These are phyloP conservation scores for Zosterops lateralis DNA, from an alignment of 2,113 vertebrate genomes.

Conservation along the genomic window DNA sequence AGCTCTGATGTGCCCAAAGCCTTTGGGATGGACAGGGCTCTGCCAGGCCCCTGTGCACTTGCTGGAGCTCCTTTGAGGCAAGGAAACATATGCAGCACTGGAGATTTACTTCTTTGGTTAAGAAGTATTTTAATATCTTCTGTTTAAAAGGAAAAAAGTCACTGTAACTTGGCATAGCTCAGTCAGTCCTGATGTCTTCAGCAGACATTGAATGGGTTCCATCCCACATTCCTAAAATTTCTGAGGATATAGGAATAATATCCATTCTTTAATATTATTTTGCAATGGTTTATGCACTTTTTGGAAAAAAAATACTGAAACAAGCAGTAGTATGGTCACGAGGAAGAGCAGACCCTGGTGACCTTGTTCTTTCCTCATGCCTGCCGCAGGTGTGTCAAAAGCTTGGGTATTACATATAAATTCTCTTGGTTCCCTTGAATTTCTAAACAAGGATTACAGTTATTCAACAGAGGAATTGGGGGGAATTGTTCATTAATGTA, in stretches of 20 bases:
- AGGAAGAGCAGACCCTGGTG: background rate
- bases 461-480: background rate
- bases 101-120: background rate
- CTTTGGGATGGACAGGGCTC: background rate
- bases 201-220: background rate
- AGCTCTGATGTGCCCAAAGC: background rate
- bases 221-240: background rate
- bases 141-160: background rate
- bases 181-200: background rate
- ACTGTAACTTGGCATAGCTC: background rate
- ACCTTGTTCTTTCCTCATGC: background rate
- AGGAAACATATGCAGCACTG: background rate
- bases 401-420: background rate
- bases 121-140: background rate
- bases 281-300: background rate
- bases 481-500: background rate
- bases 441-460: background rate
- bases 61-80: background rate
- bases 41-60: background rate
- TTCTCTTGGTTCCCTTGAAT: background rate
- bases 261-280: background rate
- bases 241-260: background rate
- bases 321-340: background rate
- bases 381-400: background rate
- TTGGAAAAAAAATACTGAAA: background rate